A percentile compares a stretch with the other conserved stretches of the same genome.
Conservation (phyloP, 1,140 invertebrate species). For the Drosophila simulans region DNA sequence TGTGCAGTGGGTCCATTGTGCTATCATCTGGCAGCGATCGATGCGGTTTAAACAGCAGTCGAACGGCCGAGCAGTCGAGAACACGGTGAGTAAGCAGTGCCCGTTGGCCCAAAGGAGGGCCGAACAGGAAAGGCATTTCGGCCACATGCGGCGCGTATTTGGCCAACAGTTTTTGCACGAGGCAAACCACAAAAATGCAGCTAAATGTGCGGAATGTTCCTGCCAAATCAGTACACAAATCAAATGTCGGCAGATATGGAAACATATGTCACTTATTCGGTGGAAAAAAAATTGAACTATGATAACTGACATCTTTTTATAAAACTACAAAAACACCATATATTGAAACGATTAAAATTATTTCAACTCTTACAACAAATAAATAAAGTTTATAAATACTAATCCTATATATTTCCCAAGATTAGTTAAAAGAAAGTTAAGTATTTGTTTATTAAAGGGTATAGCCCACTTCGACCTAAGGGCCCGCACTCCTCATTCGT, state of each 20-base stretch:
- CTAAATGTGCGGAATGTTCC: slow-evolving; percentile 34
- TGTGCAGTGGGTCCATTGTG: slow-evolving; percentile 68
- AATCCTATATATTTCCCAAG: too few species aligned
- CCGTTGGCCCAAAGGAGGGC: neutral
- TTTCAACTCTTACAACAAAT: too few species aligned
- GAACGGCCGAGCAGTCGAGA: slow-evolving; percentile 38
- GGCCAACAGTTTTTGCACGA: slow-evolving; percentile 71
- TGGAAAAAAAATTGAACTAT: slow-evolving; percentile 8
- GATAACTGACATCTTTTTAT: neutral
- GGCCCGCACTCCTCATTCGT: neutral
- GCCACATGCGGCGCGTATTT: slow-evolving; percentile 74
- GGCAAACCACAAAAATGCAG: slow-evolving; percentile 70
- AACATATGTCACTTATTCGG: slow-evolving; percentile 32
- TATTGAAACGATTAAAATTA: too few species aligned
- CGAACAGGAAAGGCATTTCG: slow-evolving; percentile 27
- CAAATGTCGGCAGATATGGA: slow-evolving; percentile 37
- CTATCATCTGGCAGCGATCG: slow-evolving; percentile 80
- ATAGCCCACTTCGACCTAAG: neutral
- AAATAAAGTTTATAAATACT: too few species aligned
- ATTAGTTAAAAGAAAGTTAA: too few species aligned
- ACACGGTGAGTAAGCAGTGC: slow-evolving; percentile 55
- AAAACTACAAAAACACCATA: neutral
- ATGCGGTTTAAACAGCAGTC: slow-evolving; percentile 72
- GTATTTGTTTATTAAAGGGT: neutral
- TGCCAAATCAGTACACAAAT: slow-evolving; percentile 48